Evolutionary conservation across 2,888 invertebrate genomes (phyloP).

Genomic region (Cheilosia variabilis): DNA sequence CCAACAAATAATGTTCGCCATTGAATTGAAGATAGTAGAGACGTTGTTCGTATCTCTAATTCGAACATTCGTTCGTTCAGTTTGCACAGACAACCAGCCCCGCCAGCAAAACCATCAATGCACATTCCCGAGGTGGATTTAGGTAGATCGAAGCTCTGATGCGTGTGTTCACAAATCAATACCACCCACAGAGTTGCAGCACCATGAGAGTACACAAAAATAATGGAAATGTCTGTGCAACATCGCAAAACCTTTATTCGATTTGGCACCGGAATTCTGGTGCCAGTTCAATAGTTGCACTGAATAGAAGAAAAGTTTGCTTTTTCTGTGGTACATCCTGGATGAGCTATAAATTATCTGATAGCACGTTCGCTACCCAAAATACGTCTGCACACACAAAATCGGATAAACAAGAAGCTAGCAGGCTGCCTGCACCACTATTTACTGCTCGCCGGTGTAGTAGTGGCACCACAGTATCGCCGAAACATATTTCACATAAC

Average conservation of each 20-base stretch:
- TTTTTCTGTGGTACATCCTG: conserved; percentile 35
- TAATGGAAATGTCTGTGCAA: conserved; percentile 73
- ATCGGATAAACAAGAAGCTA: conserved; percentile 55
- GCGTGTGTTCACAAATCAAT: conserved; percentile 70
- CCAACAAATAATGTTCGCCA: conserved; percentile 40
- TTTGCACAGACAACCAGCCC: conserved; percentile 21
- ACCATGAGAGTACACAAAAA: conserved; percentile 69
- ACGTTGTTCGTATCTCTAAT: neutral
- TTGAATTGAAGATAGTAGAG: conserved; percentile 33
- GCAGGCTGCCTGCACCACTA: conserved; percentile 36
- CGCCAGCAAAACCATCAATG: conserved; percentile 21
- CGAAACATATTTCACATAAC: conserved; percentile 58
- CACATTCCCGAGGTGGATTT: conserved; percentile 58
- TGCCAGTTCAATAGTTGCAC: conserved; percentile 52
- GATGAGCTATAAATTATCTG: conserved; percentile 65
- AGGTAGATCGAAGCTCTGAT: conserved; percentile 37
- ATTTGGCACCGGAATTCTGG: conserved; percentile 60
- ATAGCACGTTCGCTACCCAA: conserved; percentile 35
- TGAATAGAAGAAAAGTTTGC: conserved; percentile 37
- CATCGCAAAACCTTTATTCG: conserved; percentile 62
- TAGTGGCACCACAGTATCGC: conserved; percentile 21
- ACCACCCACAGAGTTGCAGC: conserved; percentile 23
- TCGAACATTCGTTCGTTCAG: conserved; percentile 7
- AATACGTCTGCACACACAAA: conserved; percentile 35
- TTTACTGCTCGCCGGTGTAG: conserved; percentile 23